phyloP scores from a whole-genome alignment of 92 coral and sea anemone genomes.

The Bergia sp. region DNA sequence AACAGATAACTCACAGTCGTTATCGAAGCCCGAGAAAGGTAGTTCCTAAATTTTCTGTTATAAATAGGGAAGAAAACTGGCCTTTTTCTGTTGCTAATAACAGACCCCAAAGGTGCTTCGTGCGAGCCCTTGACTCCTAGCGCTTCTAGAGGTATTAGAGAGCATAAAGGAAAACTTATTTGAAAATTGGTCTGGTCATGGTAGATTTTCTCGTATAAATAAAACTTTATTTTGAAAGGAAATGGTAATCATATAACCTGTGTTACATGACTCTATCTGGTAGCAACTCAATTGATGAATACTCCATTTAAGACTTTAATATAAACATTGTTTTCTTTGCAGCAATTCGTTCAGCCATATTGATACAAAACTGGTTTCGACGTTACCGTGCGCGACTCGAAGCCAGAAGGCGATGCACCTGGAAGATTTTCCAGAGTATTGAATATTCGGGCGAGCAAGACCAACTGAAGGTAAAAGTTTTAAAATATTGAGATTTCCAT shows the following conservation, averaged over 20 bases:
- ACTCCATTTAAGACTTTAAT: neutral
- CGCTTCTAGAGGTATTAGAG: neutral
- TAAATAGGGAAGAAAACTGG: neutral
- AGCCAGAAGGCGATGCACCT: conserved; percentile 95
- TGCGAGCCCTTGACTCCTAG: neutral
- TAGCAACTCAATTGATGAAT: neutral
- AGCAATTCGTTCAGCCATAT: conserved; percentile 89
- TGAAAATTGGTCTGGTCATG: neutral
- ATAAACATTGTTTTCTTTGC: conserved; percentile 20
- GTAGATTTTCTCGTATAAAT: neutral
- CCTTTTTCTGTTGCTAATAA: neutral
- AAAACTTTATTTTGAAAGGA: neutral
- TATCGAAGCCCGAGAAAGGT: neutral
- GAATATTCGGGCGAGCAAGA: conserved; percentile 98
- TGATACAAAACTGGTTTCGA: conserved; percentile 96
- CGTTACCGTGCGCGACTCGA: conserved; percentile 92
- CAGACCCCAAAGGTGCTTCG: too few relatives aligned
- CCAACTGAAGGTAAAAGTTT: conserved; percentile 84
- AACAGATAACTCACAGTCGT: conserved; percentile 8
- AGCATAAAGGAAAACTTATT: neutral
- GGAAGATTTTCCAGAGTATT: conserved; percentile 95
- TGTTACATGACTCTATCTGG: neutral
- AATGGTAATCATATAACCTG: neutral
- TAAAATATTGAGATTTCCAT: neutral
- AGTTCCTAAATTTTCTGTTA: neutral